Evolutionary conservation across 1,140 invertebrate species (phyloP), one percentile per base, ranked within the genome.

Genomic region (Ostrea edulis): DNA sequence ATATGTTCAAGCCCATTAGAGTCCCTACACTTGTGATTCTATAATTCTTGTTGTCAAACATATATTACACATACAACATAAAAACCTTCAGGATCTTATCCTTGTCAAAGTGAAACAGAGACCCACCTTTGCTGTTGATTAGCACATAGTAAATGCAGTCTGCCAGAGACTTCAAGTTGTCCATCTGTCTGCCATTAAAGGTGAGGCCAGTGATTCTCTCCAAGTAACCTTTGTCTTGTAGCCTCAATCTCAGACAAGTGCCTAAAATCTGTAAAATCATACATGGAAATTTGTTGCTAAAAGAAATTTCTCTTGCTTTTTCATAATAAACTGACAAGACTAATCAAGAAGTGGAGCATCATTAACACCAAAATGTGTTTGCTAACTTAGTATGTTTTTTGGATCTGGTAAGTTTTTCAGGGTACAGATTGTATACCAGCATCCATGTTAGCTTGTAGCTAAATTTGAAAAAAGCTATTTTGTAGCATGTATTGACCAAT

Each of bases 111-210:
- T 44, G 35, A 44, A 44, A 44, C 5, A 44, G 35, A 44, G 35
- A 25, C 55, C 22, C 88, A 93, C 92, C 92, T 92, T 92, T 93
- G 7, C 91, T 92, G 86, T 86, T 91, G 14, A 92, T 90, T n/a
- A 94, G 86, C 0, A 93, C 88, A 88, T 92, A 89, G 84, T 93
- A 94, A 12, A 93, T 82, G 90, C 92, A 92, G 58, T 94, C 93
- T 11, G 92, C 91, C 17, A 94, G 71, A 25, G 90, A 85, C 7
- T 62, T 87, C 8, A 94, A 89, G 8, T 90, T 86, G 2, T 92
- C 90, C 35, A 89, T 86, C 7, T 91, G 86, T 8, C 88, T 87
- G 4, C 88, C 86, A 51, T 82, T 89, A 3, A 93, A 71, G 17
- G 77, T 55, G 17, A 91, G 62, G 12, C 93, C 92, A 29, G 92